phyloP scores from a whole-genome alignment of 2,113 vertebrate genomes.

The Bambusicola thoracicus region DNA sequence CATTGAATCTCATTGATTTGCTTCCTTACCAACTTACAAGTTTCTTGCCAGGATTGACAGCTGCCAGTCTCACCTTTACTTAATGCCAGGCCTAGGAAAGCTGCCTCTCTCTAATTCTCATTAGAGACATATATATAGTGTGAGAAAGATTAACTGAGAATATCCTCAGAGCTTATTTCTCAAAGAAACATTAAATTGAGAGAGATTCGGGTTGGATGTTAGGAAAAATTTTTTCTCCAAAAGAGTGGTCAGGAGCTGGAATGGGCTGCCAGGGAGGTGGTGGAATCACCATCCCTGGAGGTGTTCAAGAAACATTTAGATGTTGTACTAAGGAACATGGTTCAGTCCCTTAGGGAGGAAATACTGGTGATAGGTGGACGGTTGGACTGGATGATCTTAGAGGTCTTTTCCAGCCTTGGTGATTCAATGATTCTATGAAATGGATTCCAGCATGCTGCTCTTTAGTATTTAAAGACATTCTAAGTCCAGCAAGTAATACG shows the following conservation, averaged over 20 bases:
- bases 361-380: too few relatives aligned
- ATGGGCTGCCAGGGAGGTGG: too few relatives aligned
- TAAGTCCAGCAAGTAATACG: neutral
- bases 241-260: too few relatives aligned
- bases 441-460: too few relatives aligned
- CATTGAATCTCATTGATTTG: neutral
- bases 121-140: accelerated
- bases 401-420: too few relatives aligned
- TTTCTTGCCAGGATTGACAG: neutral
- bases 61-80: neutral
- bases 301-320: too few relatives aligned
- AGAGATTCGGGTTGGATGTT: too few relatives aligned
- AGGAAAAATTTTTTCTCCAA: too few relatives aligned
- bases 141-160: neutral
- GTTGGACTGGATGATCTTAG: too few relatives aligned
- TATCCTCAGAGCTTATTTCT: neutral
- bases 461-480: neutral
- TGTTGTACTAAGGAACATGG: too few relatives aligned
- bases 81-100: neutral
- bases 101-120: neutral
- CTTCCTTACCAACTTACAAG: neutral
- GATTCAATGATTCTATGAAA: neutral
- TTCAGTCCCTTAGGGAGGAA: too few relatives aligned
- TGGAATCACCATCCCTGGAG: too few relatives aligned
- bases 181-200: neutral